Conservation (phyloP, 2,797 vertebrate species). For the Poecilia velifera region DNA sequence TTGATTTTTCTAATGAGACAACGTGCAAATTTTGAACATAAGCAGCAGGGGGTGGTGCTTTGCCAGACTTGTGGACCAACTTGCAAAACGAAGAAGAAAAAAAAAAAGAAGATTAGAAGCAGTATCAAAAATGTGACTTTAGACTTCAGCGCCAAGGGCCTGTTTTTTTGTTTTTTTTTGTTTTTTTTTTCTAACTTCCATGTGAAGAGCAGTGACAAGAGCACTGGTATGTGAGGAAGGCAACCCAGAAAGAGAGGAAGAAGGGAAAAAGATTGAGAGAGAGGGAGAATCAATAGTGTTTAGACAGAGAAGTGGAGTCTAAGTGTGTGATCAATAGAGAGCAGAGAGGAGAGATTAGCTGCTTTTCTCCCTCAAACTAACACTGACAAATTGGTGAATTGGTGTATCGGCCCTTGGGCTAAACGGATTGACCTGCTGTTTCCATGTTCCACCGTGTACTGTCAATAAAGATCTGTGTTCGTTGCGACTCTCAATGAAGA, state of each 20-base stretch:
- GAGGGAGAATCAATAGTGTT: slow-evolving; percentile 89
- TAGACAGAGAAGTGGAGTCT: slow-evolving; percentile 88
- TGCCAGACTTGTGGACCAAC: slow-evolving; percentile 65
- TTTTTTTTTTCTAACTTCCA: slow-evolving; percentile 39
- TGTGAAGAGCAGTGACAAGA: slow-evolving; percentile 61
- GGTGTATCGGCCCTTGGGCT: slow-evolving; percentile 84
- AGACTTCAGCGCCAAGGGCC: slow-evolving; percentile 25
- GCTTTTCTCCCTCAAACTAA: slow-evolving; percentile 85
- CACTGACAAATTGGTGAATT: slow-evolving; percentile 85
- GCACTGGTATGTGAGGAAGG: slow-evolving; percentile 59
- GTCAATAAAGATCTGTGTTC: slow-evolving; percentile 83
- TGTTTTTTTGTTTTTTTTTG: slow-evolving; percentile 1
- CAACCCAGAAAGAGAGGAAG: slow-evolving; percentile 59
- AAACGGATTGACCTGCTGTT: slow-evolving; percentile 85
- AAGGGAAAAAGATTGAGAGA: slow-evolving; percentile 75
- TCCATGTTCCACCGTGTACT: slow-evolving; percentile 81
- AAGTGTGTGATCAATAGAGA: slow-evolving; percentile 90
- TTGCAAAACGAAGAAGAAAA: slow-evolving; percentile 31
- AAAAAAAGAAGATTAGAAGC: slow-evolving; percentile 35
- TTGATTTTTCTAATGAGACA: slow-evolving; percentile 80
- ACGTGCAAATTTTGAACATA: slow-evolving; percentile 52
- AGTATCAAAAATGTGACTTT: slow-evolving; percentile 28
- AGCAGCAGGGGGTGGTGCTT: slow-evolving; percentile 76
- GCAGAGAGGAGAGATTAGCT: slow-evolving; percentile 85
- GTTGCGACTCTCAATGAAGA: slow-evolving; percentile 74